Percentiles rank a stretch among this genome's conserved stretches.
These are phyloP conservation scores for Drosophila merina DNA, from an alignment of 2,888 invertebrate genomes.

Conservation along the genomic window DNA sequence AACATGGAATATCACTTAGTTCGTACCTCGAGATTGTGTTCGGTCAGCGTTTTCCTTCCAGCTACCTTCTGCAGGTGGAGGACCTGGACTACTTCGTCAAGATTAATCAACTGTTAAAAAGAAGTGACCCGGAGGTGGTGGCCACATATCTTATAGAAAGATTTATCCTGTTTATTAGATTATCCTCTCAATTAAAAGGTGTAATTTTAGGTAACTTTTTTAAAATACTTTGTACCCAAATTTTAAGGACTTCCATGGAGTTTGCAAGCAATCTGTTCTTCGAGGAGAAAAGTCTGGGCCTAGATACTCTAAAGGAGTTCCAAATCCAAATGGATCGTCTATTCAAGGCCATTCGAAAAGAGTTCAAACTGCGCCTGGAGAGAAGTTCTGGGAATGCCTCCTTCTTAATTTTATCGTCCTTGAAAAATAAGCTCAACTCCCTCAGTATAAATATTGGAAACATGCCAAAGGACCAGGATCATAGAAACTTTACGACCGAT, in stretches of 20 bases:
- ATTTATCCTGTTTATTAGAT: not conserved
- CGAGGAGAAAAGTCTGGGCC: not conserved
- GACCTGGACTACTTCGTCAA: not conserved
- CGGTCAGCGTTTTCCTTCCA: not conserved
- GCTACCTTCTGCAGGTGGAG: not conserved
- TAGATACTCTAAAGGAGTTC: not conserved
- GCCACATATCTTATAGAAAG: not conserved
- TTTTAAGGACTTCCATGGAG: not conserved
- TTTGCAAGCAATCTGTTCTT: not conserved
- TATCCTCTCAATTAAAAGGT: not conserved
- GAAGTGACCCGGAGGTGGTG: not conserved
- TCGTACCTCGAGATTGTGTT: not conserved
- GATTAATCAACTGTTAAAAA: not conserved
- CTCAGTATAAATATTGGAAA: not conserved
- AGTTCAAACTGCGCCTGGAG: not conserved
- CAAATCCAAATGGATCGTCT: not conserved
- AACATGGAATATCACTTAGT: not conserved
- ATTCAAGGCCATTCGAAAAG: not conserved
- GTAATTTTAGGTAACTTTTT: too few species aligned
- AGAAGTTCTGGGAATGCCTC: not conserved
- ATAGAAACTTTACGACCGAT: not conserved
- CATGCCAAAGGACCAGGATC: conserved; percentile 1
- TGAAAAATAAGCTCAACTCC: not conserved
- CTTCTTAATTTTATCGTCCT: not conserved
- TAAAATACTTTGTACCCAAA: not conserved